phyloP scores from a whole-genome alignment of 2,113 vertebrate genomes.

The Protobothrops flavoviridis region DNA sequence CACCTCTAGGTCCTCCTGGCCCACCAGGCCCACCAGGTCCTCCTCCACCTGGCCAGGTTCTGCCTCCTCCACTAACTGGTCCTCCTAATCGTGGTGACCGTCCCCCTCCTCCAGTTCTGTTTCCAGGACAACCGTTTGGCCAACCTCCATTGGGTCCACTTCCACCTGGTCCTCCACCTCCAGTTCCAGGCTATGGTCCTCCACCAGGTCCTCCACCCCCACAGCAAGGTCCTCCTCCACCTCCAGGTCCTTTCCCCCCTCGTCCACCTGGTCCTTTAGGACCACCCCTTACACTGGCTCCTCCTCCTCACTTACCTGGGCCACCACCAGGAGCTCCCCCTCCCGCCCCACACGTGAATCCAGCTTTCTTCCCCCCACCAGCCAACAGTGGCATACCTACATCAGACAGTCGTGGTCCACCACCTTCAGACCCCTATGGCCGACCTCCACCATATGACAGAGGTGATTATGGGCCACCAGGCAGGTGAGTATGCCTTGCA shows the following conservation, averaged over 20 bases:
- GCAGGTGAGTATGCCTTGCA: conserved; percentile 80
- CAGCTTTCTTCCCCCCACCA: conserved; percentile 96
- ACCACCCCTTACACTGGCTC: conserved; percentile 91
- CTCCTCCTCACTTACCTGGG: conserved; percentile 94
- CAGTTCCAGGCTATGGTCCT: conserved; percentile 89
- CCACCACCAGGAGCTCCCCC: conserved; percentile 96
- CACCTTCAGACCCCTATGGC: conserved; percentile 91
- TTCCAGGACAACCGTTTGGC: conserved; percentile 94
- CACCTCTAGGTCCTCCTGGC: conserved; percentile 90
- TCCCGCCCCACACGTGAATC: conserved; percentile 97
- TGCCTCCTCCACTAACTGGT: conserved; percentile 88
- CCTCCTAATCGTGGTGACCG: conserved; percentile 95
- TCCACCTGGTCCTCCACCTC: conserved; percentile 94
- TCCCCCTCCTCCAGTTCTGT: conserved; percentile 94
- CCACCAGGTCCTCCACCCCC: conserved; percentile 94
- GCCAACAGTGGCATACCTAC: conserved; percentile 92
- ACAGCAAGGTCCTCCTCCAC: conserved; percentile 91
- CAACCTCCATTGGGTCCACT: conserved; percentile 93
- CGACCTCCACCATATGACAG: conserved; percentile 95
- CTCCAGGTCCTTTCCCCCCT: conserved; percentile 92
- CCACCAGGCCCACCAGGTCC: conserved; percentile 93
- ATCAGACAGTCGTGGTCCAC: conserved; percentile 90
- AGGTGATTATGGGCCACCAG: conserved; percentile 93
- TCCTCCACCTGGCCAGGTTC: conserved; percentile 93
- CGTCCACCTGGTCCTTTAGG: conserved; percentile 92